Evolutionary conservation across 1,140 invertebrate species (phyloP).

Genomic region (Palaemon carinicauda): DNA sequence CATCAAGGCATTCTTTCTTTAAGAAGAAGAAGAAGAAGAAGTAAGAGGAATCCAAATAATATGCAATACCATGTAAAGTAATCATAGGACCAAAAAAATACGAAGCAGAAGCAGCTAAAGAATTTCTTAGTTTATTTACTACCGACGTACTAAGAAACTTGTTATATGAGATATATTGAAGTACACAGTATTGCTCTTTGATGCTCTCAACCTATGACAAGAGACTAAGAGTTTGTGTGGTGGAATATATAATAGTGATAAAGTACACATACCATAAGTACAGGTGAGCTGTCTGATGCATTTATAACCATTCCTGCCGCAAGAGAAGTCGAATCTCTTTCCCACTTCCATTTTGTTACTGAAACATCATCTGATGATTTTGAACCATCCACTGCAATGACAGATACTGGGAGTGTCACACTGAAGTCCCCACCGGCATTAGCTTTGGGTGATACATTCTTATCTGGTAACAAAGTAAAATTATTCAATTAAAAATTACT

Average conservation of each 20-base stretch:
- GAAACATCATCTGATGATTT: slow-evolving; percentile 86
- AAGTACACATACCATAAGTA: slow-evolving; percentile 75
- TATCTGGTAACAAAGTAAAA: slow-evolving; percentile 71
- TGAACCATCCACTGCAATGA: slow-evolving; percentile 85
- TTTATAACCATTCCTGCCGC: slow-evolving; percentile 84
- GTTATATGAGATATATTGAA: too few species aligned
- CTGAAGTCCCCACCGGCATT: slow-evolving; percentile 86
- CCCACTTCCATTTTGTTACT: slow-evolving; percentile 87
- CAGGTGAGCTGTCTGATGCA: slow-evolving; percentile 75
- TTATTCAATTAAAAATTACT: background rate
- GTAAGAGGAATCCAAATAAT: slow-evolving; percentile 1
- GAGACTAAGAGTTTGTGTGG: too few species aligned
- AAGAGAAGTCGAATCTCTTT: slow-evolving; percentile 79
- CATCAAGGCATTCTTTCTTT: too few species aligned
- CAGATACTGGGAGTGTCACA: slow-evolving; percentile 77
- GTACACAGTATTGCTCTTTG: too few species aligned
- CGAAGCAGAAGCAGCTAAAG: too few species aligned
- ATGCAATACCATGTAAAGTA: too few species aligned
- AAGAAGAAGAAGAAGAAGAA: too few species aligned
- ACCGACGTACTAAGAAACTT: too few species aligned
- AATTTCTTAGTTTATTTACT: too few species aligned
- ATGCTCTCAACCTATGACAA: too few species aligned
- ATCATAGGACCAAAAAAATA: too few species aligned
- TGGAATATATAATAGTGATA: too few species aligned
- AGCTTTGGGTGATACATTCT: slow-evolving; percentile 87